Base-by-base conservation (phyloP, 2,888 invertebrate species). In the Parthenolecanium corni region DNA sequence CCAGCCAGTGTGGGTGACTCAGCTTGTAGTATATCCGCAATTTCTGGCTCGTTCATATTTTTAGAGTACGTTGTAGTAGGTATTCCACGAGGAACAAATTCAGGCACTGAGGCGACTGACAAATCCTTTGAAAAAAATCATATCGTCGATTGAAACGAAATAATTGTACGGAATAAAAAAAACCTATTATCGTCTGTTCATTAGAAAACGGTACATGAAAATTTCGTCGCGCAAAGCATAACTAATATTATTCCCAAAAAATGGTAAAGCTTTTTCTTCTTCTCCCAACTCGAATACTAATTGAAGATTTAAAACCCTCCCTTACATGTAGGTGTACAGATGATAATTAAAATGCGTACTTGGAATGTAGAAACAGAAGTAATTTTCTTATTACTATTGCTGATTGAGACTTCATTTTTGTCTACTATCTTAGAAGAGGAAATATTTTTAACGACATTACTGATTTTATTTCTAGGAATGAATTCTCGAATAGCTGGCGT, bases 71-170 rank as follows among this genome's bases (percentile, higher is more conserved):
- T 23, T 36, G 31, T 20, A n/a, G 23, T 11, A 16, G 40, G 21
- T 40, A 40, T 40, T 40, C 40, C 63, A 31, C 61, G 49, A 20
- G 63, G 63, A 63, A 63, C 46, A 52, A 63, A 63, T 63, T 63
- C 63, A 20, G 63, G 63, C 25, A 54, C 63, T 16, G 61, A 61
- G 31, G 53, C 63, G 12, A 53, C 63, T 5, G 63, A 53, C 46
- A 63, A 47, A 25, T 63, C 63, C 63, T 63, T n/a, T 12, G 24
- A 54, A 20, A 14, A 40, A 52, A 42, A 16, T 16, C 18, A 18
- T 9, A 62, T 47, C 14, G 49, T 49, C 11, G n/a, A 16, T 14
- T 3, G 4, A 9, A 31, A 31, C 9, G 9, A 31, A n/a, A n/a
- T n/a, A n/a, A n/a, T n/a, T n/a, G n/a, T n/a, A n/a, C n/a, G n/a